Evolutionary conservation across 2,888 invertebrate species (phyloP).

Genomic region (Crossocerus cetratus): DNA sequence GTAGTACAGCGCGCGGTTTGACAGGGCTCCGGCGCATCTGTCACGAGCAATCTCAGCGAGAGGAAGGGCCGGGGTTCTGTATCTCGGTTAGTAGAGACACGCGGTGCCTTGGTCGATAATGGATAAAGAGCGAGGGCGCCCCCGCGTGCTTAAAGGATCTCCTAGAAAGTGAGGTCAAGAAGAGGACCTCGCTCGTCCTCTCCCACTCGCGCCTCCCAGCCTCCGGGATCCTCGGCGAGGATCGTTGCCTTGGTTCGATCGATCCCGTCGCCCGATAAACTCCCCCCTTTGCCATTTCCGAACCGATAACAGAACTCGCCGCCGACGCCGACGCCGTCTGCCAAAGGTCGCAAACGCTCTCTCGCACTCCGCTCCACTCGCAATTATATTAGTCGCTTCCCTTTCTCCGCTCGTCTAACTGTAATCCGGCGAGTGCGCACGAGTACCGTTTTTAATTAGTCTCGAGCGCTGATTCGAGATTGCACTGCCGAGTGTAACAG

Average conservation of each 20-base stretch:
- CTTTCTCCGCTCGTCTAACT: background rate
- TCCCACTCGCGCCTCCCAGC: constrained; percentile 10
- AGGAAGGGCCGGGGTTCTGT: constrained; percentile 7
- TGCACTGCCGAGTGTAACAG: background rate
- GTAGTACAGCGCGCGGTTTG: constrained; percentile 24
- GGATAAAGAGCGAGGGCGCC: constrained; percentile 53
- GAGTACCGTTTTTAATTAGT: constrained; percentile 20
- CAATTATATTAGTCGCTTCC: constrained; percentile 1
- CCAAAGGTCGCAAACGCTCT: background rate
- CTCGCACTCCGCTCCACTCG: background rate
- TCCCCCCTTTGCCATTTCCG: constrained; percentile 2
- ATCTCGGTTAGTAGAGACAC: constrained; percentile 53
- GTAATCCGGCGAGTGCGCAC: background rate
- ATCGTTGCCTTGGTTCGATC: constrained; percentile 8
- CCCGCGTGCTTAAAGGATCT: constrained; percentile 61
- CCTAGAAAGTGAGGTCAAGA: constrained; percentile 68
- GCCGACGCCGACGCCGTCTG: background rate
- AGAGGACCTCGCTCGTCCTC: constrained; percentile 50
- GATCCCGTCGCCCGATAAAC: constrained; percentile 9
- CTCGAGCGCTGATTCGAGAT: background rate
- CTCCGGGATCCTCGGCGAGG: constrained; percentile 28
- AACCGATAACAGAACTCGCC: background rate
- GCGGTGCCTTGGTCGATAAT: constrained; percentile 51
- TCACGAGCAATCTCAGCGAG: constrained; percentile 41
- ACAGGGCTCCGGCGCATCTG: constrained; percentile 36